Evolutionary conservation across 2,797 vertebrate genomes (phyloP), one percentile per base, ranked within the genome.

Genomic region (Ptychadena robeensis): DNA sequence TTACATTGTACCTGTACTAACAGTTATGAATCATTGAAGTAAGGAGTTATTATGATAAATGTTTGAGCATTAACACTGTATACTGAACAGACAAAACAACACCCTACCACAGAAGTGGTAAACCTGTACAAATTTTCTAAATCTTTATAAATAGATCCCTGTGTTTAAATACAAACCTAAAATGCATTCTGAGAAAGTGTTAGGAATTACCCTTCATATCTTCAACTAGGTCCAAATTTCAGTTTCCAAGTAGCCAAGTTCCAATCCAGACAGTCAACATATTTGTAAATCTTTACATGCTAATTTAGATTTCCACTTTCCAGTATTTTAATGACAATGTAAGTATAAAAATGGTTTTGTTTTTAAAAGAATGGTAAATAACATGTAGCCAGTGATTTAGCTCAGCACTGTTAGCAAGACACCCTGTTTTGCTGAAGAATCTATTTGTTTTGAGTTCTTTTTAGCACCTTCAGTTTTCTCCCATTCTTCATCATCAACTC

Each of bases 401-500:
- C 91, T 93, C 82, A 94, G 88, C 9, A 94, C 88, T 2, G 91
- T 94, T 86, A 94, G 90, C 85, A 93, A 89, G 34, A 94, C 94
- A 76, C 91, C 87, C 0, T 92, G 91, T 75, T 91, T 90, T 85
- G 92, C 92, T 25, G 82, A 70, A 37, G 88, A 87, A 83, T 91
- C 88, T 63, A 90, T 90, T 74, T 79, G 81, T 25, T 37, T 31
- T 63, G 82, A 87, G 71, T 88, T 88, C 78, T 80, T 5, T 53
- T 27, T 68, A 53, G 14, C 76, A 37, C 57, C 53, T 59, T 69
- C 76, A 3, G 2, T 35, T 35, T 69, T 32, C 22, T 90, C 93
- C 92, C 95, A 89, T 0, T 96, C 96, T 0, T 89, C 92, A 1
- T 88, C 92, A 81, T 95, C 94, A 83, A 88, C 86, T 34, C 89